These are phyloP conservation scores for Danionella dracula DNA, from an alignment of 2,797 vertebrate genomes.

Conservation along the genomic window DNA sequence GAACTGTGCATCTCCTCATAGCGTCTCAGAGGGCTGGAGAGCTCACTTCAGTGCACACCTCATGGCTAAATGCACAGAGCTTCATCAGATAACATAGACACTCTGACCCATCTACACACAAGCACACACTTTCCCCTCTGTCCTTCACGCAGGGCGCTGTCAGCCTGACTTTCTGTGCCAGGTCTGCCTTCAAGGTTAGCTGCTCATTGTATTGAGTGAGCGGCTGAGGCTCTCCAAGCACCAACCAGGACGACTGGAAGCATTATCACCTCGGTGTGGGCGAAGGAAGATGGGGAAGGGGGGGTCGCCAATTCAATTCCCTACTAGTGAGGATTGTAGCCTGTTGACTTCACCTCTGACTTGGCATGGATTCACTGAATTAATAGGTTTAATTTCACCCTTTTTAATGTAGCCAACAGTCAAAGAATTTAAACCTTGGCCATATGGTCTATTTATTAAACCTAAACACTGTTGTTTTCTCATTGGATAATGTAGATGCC, in stretches of 20 bases:
- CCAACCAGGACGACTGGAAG: slow-evolving; percentile 55
- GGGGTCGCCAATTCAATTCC: background rate
- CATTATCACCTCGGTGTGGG: slow-evolving; percentile 73
- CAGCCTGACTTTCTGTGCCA: slow-evolving; percentile 32
- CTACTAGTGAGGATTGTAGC: slow-evolving; percentile 10
- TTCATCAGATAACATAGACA: slow-evolving; percentile 28
- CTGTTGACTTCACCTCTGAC: slow-evolving; percentile 61
- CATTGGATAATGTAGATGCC: slow-evolving; percentile 49
- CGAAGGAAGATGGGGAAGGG: background rate
- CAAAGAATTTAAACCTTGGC: slow-evolving; percentile 45
- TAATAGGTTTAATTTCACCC: slow-evolving; percentile 61
- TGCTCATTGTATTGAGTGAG: slow-evolving; percentile 66
- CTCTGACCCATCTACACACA: slow-evolving; percentile 17
- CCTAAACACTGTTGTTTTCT: slow-evolving; percentile 55
- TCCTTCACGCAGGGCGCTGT: slow-evolving; percentile 26
- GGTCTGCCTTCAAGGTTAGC: slow-evolving; percentile 66
- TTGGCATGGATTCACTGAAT: slow-evolving; percentile 56
- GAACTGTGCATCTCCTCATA: slow-evolving; percentile 28
- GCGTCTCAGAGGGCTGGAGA: slow-evolving; percentile 14
- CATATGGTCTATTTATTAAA: slow-evolving; percentile 66
- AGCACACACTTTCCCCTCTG: background rate
- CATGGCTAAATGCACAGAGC: slow-evolving; percentile 35
- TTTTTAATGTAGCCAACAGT: slow-evolving; percentile 16
- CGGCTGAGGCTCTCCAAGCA: slow-evolving; percentile 32
- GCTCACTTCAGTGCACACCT: slow-evolving; percentile 36